Base-by-base conservation (phyloP, 1,140 invertebrate species). In the Akabosia matsudoensis region DNA sequence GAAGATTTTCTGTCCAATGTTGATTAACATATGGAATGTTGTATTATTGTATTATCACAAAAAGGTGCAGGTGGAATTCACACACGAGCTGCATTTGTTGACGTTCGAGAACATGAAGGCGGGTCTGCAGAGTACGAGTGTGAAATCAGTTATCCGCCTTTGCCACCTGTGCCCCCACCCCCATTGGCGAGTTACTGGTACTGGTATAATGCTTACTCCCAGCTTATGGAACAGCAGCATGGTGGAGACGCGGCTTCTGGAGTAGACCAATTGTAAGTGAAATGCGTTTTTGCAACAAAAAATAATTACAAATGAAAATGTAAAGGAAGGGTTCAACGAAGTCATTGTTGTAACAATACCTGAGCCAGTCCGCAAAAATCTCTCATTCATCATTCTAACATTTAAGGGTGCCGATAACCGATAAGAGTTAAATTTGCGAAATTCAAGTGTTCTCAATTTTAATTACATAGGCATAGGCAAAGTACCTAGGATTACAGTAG, bases 191-290 rank as follows among this genome's bases (percentile, higher is more conserved):
- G 33, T 76, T 78, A 74, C 51, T 79, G 74, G 78, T 77, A 79
- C 18, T 79, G 78, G 78, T 78, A 78, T 56, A 75, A 81, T 61
- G 75, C 74, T 0, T 81, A 81, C 71, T 64, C 78, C 2, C 80
- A 81, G 28, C 56, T 74, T 52, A 45, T 45, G 37, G 37, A 45
- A 45, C 37, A 45, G 37, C 7, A 45, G 37, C 7, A 45, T 18
- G 37, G 37, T 45, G 37, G 37, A 7, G 7, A 45, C 37, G 37
- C 37, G 37, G 37, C 7, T 45, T 7, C 7, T 18, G 7, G 7
- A 18, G 7, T 10, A 45, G 37, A 7, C 7, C 7, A 18, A 45
- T 45, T 45, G 7, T 45, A 10, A 45, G 7, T 45, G 7, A 45
- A 45, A 45, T 45, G 18, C 37, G 7, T 45, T 45, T 45, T 45